Base-by-base conservation (phyloP, 2,113 vertebrate genomes). In the Potamarius usumacintae region DNA sequence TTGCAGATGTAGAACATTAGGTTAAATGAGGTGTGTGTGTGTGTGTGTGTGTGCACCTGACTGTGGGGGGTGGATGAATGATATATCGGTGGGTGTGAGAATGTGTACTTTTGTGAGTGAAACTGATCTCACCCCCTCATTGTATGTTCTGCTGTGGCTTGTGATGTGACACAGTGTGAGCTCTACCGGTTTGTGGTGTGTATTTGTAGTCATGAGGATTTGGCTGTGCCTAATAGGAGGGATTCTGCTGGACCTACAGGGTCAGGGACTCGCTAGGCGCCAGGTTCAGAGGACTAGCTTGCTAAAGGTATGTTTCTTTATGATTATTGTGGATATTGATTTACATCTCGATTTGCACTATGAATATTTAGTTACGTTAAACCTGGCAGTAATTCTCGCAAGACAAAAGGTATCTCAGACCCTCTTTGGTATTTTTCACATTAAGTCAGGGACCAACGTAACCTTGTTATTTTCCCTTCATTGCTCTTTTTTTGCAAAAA, bases 131-230 rank as follows among this genome's bases (percentile, higher is more conserved):
- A 79, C n/a, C 82, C 84, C 62, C 52, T 65, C 82, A 79, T 62
- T 69, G 86, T 82, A 25, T 48, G 60, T 79, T 84, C 72, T 67
- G 72, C 82, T 88, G 87, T 89, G 55, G 86, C 74, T 86, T 87
- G 88, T 72, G 83, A 89, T 88, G 90, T 77, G 84, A 89, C 89
- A 79, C 79, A 84, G 74, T 85, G 91, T 87, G 90, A 63, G 50
- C n/a, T 90, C 85, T 85, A 48, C 84, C 83, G 91, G 91, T 84
- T 91, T 85, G 87, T 90, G 82, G 90, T 91, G 86, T 90, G 55
- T 63, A 18, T 92, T 94, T 94, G 93, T 90, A 81, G 50, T 90
- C 92, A 92, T 93, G 93, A 85, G 67, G 91, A 92, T 89, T 92
- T 92, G 89, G 93, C 88, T 88, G n/a, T 93, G 84, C 86, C 94